Evolutionary conservation across 2,888 invertebrate genomes (phyloP), one percentile per base, ranked within the genome.

Genomic region (Netelia virgata): DNA sequence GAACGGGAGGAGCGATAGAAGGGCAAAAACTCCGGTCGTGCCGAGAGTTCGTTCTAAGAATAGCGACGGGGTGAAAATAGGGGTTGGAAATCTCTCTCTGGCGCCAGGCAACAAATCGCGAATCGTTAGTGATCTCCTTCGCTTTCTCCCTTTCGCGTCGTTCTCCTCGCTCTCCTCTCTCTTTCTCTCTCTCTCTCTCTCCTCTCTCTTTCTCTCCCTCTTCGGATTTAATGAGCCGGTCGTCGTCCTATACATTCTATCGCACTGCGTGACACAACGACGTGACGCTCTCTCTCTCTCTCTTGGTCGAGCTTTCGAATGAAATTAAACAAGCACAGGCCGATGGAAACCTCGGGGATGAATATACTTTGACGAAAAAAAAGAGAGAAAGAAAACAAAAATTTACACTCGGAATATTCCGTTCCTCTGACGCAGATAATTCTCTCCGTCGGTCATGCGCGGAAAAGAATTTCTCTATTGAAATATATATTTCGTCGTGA

Each of bases 1-100:
- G 3, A 20, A 1, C n/a, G 36, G 11, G 20, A 23, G 18, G 47
- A 41, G n/a, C n/a, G n/a, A n/a, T n/a, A n/a, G 55, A 63, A n/a
- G 68, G 50, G 43, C 41, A 57, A 53, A 63, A 20, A 55, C 69
- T 61, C 36, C 70, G 82, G 80, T 82, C 85, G 88, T 86, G 88
- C 86, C 85, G 85, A 90, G 86, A 87, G 88, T 88, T 86, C 77
- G 74, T 88, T 86, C 86, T 77, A 84, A 90, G 87, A 88, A 89
- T 86, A 87, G 83, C 81, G 61, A 86, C 61, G 76, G 66, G 66
- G 76, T 57, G 57, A 47, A 86, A 86, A 86, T 73, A 85, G 85
- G 78, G 76, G 59, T 69, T 78, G 83, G 78, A 47, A 74, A 88
- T 28, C 28, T 81, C 77, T 81, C 78, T 79, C 80, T 75, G 81